Evolutionary conservation across 1,140 invertebrate genomes (phyloP), one percentile per base, ranked within the genome.

Genomic region (Linepithema humile): DNA sequence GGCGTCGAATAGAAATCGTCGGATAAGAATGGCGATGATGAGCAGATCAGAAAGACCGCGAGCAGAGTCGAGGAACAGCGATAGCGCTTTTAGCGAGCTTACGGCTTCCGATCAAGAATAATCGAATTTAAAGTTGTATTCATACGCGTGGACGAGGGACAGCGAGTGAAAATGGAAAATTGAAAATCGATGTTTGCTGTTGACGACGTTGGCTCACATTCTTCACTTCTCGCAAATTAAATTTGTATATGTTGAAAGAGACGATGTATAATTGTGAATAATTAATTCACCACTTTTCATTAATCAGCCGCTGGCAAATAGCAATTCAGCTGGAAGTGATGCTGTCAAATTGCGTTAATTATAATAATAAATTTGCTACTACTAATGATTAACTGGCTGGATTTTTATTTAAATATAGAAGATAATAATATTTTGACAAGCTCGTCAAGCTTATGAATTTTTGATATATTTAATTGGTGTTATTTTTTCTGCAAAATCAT

Each of bases 1-100:
- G 48, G 17, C 23, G 2, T 72, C 67, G 26, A 85, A 74, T 20
- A 70, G 35, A 12, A 80, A 70, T 55, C 48, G 26, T 29, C 3
- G 38, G 38, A 12, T 23, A 12, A 59, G 17, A 23, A n/a, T 23
- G 6, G 9, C 20, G 6, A 20, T 1, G 15, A 0, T 10, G 7
- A 0, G 10, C 15, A n/a, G n/a, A n/a, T n/a, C n/a, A n/a, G 2
- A 17, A 17, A 29, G n/a, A 32, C 26, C n/a, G 4, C 32, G 43
- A 53, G 50, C 1, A 0, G 2, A n/a, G 17, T 65, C 32, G 15
- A 38, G 15, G 38, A 29, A 32, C 29, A 15, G 17, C 26, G 59
- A 64, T 17, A 75, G 57, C 57, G 38, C 12, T 50, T 60, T 60
- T 15, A 20, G 10, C 20, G 55, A 74, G 1, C 12, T 74, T 29